Conservation (phyloP, 2,113 vertebrate species). For the Pelvicachromis taeniatus region DNA sequence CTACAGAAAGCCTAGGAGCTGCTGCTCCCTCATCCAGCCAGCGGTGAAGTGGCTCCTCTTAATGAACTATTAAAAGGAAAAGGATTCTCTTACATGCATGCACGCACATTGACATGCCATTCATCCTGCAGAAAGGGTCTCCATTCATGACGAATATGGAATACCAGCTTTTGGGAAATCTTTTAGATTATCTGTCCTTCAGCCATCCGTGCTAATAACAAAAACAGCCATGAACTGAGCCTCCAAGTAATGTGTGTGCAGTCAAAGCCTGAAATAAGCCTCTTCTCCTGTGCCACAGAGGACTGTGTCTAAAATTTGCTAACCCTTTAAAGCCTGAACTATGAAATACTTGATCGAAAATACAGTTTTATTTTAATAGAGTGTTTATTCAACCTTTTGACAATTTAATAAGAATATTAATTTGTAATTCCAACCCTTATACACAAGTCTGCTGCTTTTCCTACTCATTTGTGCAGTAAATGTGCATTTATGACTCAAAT, state of each 20-base stretch:
- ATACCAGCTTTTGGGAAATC: background rate
- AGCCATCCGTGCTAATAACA: background rate
- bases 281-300: background rate
- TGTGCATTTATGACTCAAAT: background rate
- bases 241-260: background rate
- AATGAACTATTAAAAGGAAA: slow-evolving; percentile 48
- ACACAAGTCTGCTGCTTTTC: background rate
- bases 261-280: background rate
- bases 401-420: background rate
- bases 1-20: slow-evolving; percentile 35
- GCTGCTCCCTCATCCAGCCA: slow-evolving; percentile 31
- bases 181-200: background rate
- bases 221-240: background rate
- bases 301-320: background rate
- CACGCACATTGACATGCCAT: background rate
- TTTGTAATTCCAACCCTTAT: background rate
- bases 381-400: background rate
- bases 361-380: background rate
- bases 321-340: background rate
- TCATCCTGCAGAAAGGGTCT: background rate
- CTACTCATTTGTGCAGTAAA: background rate
- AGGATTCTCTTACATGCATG: background rate
- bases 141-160: background rate
- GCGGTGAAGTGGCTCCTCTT: slow-evolving; percentile 45
- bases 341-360: background rate